phyloP scores from a whole-genome alignment of 2,113 vertebrate species.

The Nibea coibor region DNA sequence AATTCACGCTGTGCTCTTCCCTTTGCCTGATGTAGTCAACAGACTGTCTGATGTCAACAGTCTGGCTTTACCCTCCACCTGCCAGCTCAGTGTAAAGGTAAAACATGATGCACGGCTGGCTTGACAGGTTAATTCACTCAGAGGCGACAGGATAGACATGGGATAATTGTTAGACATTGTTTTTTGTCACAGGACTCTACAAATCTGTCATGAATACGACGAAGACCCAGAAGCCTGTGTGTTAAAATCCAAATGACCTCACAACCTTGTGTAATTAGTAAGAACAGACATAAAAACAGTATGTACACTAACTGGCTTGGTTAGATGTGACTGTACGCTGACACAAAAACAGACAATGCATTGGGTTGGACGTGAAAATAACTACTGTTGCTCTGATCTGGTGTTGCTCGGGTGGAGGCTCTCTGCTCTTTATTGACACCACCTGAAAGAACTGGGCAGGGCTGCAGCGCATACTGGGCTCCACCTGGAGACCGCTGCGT shows the following conservation, averaged over 20 bases:
- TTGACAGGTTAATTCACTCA: conserved; percentile 37
- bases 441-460: conserved; percentile 46
- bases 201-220: neutral
- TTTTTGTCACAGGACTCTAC: neutral
- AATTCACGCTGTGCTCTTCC: neutral
- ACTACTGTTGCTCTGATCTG: neutral
- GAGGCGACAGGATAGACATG: neutral
- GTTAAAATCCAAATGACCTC: neutral
- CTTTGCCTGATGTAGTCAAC: neutral
- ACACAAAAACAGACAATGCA: neutral
- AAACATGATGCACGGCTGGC: neutral
- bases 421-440: conserved; percentile 8
- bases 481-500: conserved; percentile 29
- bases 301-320: conserved; percentile 27
- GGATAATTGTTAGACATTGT: neutral
- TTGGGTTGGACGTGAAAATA: conserved; percentile 24
- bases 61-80: neutral
- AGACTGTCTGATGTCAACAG: neutral
- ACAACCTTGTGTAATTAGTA: neutral
- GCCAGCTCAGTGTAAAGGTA: neutral
- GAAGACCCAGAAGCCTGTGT: neutral
- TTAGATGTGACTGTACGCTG: neutral
- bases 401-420: conserved; percentile 44
- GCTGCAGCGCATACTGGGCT: conserved; percentile 20
- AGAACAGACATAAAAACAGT: neutral